phyloP scores from a whole-genome alignment of 2,797 vertebrate species.

The Cyclura pinguis region DNA sequence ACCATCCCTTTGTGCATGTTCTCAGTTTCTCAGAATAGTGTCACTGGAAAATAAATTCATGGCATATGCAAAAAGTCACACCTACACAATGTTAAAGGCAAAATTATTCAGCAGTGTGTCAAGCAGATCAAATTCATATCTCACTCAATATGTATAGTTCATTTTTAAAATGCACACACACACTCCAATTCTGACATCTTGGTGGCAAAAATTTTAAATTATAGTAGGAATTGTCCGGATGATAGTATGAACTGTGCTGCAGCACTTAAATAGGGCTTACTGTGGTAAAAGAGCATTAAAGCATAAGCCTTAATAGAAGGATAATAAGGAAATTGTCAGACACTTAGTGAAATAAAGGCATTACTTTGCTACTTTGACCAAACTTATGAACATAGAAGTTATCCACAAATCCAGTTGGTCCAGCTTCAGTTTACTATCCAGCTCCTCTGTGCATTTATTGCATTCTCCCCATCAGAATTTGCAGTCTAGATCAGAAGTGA shows the following conservation, averaged over 20 bases:
- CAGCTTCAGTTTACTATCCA: neutral
- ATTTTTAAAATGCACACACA: conserved; percentile 19
- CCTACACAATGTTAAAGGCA: conserved; percentile 58
- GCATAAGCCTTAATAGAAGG: neutral
- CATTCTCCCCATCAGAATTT: neutral
- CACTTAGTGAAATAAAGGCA: neutral
- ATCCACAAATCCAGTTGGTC: neutral
- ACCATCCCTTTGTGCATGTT: conserved; percentile 1
- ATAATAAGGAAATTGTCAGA: neutral
- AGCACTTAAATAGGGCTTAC: conserved; percentile 3
- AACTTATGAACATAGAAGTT: neutral
- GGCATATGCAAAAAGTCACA: conserved; percentile 57
- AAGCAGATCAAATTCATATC: conserved; percentile 32
- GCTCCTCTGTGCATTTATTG: neutral
- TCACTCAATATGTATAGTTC: conserved; percentile 30
- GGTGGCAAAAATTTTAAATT: conserved; percentile 48
- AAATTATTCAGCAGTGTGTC: conserved; percentile 61
- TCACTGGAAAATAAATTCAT: conserved; percentile 56
- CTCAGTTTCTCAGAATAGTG: conserved; percentile 53
- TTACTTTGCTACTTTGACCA: neutral
- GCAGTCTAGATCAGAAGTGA: neutral
- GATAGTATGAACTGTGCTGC: conserved; percentile 8
- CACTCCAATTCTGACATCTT: conserved; percentile 29
- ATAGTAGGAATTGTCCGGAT: conserved; percentile 31
- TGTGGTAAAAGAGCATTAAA: neutral